Conservation (phyloP, 2,797 vertebrate species). For the Denticeps clupeoides region DNA sequence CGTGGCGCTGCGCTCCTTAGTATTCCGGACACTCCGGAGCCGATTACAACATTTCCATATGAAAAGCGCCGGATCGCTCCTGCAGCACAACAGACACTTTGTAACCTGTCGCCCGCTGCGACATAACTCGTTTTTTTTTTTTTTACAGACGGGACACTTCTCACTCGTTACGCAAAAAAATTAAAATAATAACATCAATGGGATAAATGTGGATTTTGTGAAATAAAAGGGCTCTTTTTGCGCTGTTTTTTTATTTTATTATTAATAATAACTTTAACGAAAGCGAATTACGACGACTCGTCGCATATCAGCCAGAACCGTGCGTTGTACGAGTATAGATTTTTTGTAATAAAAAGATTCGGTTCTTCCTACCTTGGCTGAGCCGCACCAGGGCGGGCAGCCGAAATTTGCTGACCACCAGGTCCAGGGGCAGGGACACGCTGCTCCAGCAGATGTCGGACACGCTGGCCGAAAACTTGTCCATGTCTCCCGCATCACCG, state of each 20-base stretch:
- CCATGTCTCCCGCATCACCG: conserved; percentile 78
- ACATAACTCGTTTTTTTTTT: conserved; percentile 47
- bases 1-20: conserved; percentile 47
- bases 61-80: conserved; percentile 65
- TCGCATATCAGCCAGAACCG: no score
- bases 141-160: conserved; percentile 27
- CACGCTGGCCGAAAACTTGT: conserved; percentile 81
- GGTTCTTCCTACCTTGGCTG: conserved; percentile 65
- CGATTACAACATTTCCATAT: conserved; percentile 72
- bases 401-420: conserved; percentile 87
- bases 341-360: no score
- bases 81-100: conserved; percentile 70
- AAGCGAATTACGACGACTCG: no score
- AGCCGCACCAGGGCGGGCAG: conserved; percentile 81
- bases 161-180: background rate
- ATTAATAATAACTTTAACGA: no score
- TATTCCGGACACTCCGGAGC: conserved; percentile 62
- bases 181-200: background rate
- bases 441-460: conserved; percentile 84
- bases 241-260: no score
- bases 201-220: no score
- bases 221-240: no score
- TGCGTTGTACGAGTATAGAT: no score
- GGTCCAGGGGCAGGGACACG: conserved; percentile 80
- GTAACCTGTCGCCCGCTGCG: conserved; percentile 56